These are phyloP conservation scores for Apis florea DNA, from an alignment of 1,140 invertebrate species.

Conservation along the genomic window DNA sequence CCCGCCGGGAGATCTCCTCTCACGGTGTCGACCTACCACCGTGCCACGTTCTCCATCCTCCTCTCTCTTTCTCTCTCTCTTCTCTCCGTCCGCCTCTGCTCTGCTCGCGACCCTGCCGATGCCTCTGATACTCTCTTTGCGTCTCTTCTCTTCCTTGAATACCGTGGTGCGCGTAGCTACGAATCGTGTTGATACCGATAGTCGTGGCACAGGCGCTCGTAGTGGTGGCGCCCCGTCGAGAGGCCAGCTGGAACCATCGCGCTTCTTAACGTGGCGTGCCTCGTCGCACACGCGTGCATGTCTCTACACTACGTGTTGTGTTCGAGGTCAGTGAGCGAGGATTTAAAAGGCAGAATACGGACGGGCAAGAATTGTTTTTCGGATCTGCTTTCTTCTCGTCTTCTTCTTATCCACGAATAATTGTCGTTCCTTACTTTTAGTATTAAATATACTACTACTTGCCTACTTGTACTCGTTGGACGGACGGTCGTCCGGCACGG, in stretches of 20 bases:
- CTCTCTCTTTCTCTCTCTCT: slow-evolving; percentile 49
- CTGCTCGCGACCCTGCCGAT: slow-evolving; percentile 45
- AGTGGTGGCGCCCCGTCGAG: slow-evolving; percentile 64
- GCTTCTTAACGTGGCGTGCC: slow-evolving; percentile 24
- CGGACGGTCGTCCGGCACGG: too few species aligned
- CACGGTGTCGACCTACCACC: slow-evolving; percentile 72
- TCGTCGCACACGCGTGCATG: slow-evolving; percentile 50
- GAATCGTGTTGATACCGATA: slow-evolving; percentile 35
- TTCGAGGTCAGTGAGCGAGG: neutral
- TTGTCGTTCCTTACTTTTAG: too few species aligned
- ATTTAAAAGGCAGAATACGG: too few species aligned
- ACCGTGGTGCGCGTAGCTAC: neutral
- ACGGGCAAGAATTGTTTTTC: too few species aligned
- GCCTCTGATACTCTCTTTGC: slow-evolving; percentile 37
- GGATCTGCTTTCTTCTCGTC: too few species aligned
- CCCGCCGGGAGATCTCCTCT: slow-evolving; percentile 44
- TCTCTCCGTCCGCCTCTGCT: neutral
- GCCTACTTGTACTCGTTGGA: too few species aligned
- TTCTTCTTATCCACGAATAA: too few species aligned
- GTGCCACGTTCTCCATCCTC: slow-evolving; percentile 34
- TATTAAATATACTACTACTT: too few species aligned
- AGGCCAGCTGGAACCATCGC: slow-evolving; percentile 68
- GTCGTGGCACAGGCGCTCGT: slow-evolving; percentile 40
- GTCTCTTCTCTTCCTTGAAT: neutral
- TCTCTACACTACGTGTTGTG: neutral